Evolutionary conservation across 1,140 invertebrate species (phyloP).

Genomic region (Pseudachorutes palmiensis): DNA sequence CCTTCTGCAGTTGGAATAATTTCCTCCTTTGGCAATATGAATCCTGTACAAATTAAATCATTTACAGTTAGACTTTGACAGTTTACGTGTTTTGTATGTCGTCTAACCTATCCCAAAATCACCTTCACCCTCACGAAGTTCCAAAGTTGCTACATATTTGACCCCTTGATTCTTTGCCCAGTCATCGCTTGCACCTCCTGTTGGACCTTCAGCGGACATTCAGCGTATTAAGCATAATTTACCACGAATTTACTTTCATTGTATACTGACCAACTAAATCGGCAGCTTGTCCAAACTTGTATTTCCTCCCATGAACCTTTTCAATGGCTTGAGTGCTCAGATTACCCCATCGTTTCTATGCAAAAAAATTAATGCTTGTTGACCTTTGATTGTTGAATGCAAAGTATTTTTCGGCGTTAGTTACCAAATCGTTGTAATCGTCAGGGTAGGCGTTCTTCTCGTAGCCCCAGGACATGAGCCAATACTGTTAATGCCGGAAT

Average conservation of each 20-base stretch:
- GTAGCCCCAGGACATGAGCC: constrained; percentile 41
- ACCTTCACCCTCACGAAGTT: background rate
- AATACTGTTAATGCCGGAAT: background rate
- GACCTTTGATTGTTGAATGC: background rate
- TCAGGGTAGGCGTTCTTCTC: constrained; percentile 33
- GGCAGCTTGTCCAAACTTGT: constrained; percentile 15
- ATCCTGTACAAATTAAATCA: background rate
- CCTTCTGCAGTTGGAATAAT: constrained; percentile 9
- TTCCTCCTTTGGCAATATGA: constrained; percentile 3
- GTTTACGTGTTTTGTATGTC: background rate
- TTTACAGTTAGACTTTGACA: background rate
- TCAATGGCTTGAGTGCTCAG: background rate
- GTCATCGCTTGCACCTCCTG: constrained; percentile 22
- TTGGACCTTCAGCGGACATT: background rate
- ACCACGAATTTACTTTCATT: too few species aligned
- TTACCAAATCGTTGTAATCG: constrained; percentile 40
- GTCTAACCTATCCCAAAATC: background rate
- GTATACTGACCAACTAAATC: constrained; percentile 15
- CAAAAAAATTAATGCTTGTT: background rate
- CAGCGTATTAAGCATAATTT: too few species aligned
- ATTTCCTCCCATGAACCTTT: constrained; percentile 1
- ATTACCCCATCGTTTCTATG: background rate
- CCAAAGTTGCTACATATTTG: constrained; percentile 14
- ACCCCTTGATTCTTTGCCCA: constrained; percentile 16
- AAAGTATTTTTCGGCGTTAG: background rate